phyloP scores from a whole-genome alignment of 2,113 vertebrate species.

The Alaudala cheleensis region DNA sequence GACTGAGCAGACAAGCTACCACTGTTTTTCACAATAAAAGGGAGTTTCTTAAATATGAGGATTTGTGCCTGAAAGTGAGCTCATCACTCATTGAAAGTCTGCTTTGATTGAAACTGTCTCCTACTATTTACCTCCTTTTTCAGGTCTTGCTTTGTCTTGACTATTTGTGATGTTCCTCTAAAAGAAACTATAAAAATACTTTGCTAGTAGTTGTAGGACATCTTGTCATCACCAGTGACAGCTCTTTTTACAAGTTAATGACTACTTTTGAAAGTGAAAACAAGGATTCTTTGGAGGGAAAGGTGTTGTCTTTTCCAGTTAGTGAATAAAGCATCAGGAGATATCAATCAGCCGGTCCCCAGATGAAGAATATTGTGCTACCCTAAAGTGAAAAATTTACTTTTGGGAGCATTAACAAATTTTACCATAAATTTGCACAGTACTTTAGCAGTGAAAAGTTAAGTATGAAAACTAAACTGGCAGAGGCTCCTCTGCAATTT shows the following conservation, averaged over 20 bases:
- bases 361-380: background rate
- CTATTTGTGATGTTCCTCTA: background rate
- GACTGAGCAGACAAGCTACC: background rate
- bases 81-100: background rate
- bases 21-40: background rate
- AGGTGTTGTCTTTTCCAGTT: background rate
- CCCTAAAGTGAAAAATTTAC: background rate
- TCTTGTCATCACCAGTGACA: background rate
- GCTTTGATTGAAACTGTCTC: background rate
- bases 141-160: background rate
- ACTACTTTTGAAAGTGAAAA: background rate
- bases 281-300: background rate
- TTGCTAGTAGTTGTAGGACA: background rate
- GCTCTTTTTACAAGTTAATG: background rate
- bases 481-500: background rate
- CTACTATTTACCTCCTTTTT: background rate
- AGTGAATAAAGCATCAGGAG: background rate
- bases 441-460: background rate
- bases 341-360: background rate
- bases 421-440: background rate
- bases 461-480: background rate
- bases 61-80: background rate
- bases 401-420: background rate
- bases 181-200: background rate
- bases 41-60: background rate